Conservation (phyloP, 2,888 invertebrate species). For the Drosophila histrio region DNA sequence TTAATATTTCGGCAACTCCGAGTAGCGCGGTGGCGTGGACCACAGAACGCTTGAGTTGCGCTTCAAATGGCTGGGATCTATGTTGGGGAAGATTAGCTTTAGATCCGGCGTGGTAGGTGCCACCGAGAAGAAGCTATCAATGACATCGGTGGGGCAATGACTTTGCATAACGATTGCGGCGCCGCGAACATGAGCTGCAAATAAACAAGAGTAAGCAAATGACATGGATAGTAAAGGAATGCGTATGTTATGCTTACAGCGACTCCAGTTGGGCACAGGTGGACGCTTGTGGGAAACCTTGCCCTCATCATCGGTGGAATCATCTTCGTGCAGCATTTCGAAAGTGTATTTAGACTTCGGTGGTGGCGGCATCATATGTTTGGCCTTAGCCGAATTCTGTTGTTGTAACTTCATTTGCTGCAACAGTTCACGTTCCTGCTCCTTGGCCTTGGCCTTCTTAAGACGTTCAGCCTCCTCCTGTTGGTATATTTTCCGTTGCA, state of each 20-base stretch:
- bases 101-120: conserved; percentile 88
- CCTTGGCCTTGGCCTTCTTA: conserved; percentile 65
- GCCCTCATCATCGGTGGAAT: conserved; percentile 84
- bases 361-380: conserved; percentile 75
- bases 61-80: conserved; percentile 87
- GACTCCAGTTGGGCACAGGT: conserved; percentile 84
- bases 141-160: conserved; percentile 82
- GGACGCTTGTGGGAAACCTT: conserved; percentile 79
- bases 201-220: neutral
- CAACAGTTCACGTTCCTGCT: conserved; percentile 78
- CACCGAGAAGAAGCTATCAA: conserved; percentile 87
- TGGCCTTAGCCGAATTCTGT: conserved; percentile 43
- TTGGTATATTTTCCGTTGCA: conserved; percentile 78
- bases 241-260: conserved; percentile 78
- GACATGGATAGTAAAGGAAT: neutral
- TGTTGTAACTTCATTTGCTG: conserved; percentile 73
- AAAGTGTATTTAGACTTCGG: conserved; percentile 81
- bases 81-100: conserved; percentile 88
- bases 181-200: conserved; percentile 83
- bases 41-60: conserved; percentile 91
- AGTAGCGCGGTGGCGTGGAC: conserved; percentile 89
- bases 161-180: conserved; percentile 85
- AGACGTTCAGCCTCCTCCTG: conserved; percentile 75
- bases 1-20: conserved; percentile 85
- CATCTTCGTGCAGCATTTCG: conserved; percentile 84